Evolutionary conservation across 1,140 invertebrate genomes (phyloP).

Genomic region (Drosophila triauraria): DNA sequence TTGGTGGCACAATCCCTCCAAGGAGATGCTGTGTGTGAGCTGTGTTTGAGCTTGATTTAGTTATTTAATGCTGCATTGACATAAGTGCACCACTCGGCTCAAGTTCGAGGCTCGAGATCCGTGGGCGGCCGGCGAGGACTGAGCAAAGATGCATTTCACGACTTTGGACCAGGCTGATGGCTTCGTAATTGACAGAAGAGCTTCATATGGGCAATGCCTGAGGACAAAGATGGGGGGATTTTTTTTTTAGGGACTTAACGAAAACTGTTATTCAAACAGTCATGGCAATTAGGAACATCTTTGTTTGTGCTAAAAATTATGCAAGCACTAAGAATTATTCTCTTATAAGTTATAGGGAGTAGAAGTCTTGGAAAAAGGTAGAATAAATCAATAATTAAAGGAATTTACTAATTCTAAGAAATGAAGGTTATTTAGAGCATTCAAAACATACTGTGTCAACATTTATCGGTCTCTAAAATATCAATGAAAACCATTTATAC

Average conservation of each 20-base stretch:
- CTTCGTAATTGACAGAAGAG: slow-evolving; percentile 31
- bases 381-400: background rate
- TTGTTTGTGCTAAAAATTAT: background rate
- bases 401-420: background rate
- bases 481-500: background rate
- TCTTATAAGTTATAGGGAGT: background rate
- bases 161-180: slow-evolving; percentile 15
- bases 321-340: background rate
- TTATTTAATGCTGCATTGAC: slow-evolving; percentile 79
- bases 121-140: slow-evolving; percentile 30
- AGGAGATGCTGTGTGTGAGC: slow-evolving; percentile 55
- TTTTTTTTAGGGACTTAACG: background rate
- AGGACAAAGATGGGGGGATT: background rate
- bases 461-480: background rate
- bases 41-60: slow-evolving; percentile 72
- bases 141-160: slow-evolving; percentile 37
- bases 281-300: background rate
- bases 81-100: slow-evolving; percentile 52
- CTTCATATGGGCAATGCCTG: slow-evolving; percentile 1
- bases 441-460: background rate
- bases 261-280: background rate
- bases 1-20: slow-evolving; percentile 42
- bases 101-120: slow-evolving; percentile 13
- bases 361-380: background rate
- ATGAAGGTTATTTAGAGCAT: background rate